Evolutionary conservation across 2,113 vertebrate species (phyloP).

Genomic region (Uria aalge): DNA sequence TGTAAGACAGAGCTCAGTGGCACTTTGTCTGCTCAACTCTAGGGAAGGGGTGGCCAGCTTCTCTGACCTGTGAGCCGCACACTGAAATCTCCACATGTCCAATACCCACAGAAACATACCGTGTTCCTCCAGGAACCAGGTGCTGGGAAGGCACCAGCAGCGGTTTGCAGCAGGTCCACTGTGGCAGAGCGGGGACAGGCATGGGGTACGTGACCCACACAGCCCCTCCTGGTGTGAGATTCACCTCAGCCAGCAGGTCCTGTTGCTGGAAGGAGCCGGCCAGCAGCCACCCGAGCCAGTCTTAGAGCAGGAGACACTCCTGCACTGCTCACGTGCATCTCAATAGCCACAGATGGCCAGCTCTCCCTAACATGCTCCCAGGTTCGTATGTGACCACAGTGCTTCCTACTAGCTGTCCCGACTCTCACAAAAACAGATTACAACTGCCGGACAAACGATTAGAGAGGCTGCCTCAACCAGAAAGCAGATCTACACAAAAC

Average conservation of each 20-base stretch:
- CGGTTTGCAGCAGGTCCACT: rapidly evolving
- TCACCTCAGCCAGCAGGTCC: not conserved
- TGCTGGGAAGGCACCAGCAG: not conserved
- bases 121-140: not conserved
- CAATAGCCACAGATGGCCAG: not conserved
- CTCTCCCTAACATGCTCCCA: not conserved
- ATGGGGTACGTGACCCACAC: rapidly evolving
- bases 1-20: not conserved
- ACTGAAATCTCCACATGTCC: not conserved
- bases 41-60: not conserved
- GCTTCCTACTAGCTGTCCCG: not conserved
- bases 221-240: not conserved
- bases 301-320: not conserved
- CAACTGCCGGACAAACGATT: not conserved
- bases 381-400: rapidly evolving
- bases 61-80: not conserved
- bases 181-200: rapidly evolving
- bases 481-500: not conserved
- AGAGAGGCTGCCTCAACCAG: not conserved
- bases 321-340: rapidly evolving
- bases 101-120: not conserved
- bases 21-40: not conserved
- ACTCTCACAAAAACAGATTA: not conserved
- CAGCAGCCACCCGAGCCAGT: not conserved
- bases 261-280: not conserved